Conservation (phyloP, 2,113 vertebrate species). For the Hyaena hyaena region DNA sequence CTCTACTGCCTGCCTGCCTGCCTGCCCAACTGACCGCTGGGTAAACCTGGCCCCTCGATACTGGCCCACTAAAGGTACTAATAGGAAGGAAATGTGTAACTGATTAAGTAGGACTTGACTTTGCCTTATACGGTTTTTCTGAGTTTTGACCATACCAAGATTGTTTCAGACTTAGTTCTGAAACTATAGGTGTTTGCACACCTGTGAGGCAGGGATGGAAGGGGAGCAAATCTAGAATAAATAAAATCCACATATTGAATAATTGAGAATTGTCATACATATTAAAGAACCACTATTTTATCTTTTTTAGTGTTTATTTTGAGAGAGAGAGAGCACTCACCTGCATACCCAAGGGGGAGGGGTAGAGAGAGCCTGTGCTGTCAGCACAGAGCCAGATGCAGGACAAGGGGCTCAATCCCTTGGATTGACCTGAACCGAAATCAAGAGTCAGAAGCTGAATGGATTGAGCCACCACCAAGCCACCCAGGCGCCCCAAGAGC, state of each 20-base stretch:
- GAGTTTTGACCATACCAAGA: not conserved
- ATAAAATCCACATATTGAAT: not conserved
- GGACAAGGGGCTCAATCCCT: too few relatives aligned
- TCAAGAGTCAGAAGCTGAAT: too few relatives aligned
- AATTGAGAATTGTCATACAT: not conserved
- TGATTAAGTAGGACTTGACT: not conserved
- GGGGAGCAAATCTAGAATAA: not conserved
- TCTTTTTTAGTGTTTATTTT: too few relatives aligned
- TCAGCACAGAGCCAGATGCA: too few relatives aligned
- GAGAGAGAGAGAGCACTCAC: too few relatives aligned
- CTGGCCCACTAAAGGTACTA: not conserved
- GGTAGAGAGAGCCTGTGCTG: too few relatives aligned
- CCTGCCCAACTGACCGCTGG: not conserved
- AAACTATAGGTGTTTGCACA: not conserved
- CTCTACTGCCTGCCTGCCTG: not conserved
- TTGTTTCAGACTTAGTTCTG: not conserved
- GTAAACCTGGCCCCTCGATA: not conserved
- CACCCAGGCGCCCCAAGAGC: not conserved
- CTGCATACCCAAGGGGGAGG: too few relatives aligned
- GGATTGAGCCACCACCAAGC: too few relatives aligned
- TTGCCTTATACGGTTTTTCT: not conserved
- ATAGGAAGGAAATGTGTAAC: not conserved
- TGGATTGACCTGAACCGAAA: too few relatives aligned
- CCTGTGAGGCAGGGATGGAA: not conserved
- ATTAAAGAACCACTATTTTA: not conserved